phyloP scores from a whole-genome alignment of 1,140 invertebrate genomes.

The Eumaeus atala region DNA sequence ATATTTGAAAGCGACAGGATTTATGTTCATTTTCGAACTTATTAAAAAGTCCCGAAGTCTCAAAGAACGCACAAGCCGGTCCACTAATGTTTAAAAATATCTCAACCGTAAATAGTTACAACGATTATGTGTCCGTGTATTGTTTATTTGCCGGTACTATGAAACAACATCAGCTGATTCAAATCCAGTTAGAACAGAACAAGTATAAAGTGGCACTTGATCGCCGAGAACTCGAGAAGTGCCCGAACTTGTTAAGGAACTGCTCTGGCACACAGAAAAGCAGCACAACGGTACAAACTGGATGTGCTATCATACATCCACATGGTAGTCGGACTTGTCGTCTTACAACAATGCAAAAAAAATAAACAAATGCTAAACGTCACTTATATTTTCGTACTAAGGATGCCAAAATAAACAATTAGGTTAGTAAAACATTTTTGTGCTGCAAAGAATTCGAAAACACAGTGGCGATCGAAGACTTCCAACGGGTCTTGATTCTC shows the following conservation, averaged over 20 bases:
- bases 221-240: slow-evolving; percentile 59
- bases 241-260: slow-evolving; percentile 67
- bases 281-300: slow-evolving; percentile 68
- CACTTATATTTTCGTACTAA: background rate
- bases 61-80: background rate
- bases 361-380: slow-evolving; percentile 26
- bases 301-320: slow-evolving; percentile 58
- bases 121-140: background rate
- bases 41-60: background rate
- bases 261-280: slow-evolving; percentile 38
- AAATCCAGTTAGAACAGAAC: slow-evolving; percentile 70
- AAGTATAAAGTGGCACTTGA: slow-evolving; percentile 68
- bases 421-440: too few relatives aligned
- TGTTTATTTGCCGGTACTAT: slow-evolving; percentile 8
- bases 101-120: background rate
- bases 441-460: too few relatives aligned
- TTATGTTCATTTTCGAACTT: too few relatives aligned
- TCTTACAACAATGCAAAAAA: slow-evolving; percentile 12
- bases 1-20: too few relatives aligned
- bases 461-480: too few relatives aligned
- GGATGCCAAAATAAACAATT: background rate
- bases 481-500: background rate
- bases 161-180: slow-evolving; percentile 53
- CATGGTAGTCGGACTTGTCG: slow-evolving; percentile 56
- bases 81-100: background rate